Conservation (phyloP, 2,113 vertebrate species). For the Romanogobio albipinnatus region DNA sequence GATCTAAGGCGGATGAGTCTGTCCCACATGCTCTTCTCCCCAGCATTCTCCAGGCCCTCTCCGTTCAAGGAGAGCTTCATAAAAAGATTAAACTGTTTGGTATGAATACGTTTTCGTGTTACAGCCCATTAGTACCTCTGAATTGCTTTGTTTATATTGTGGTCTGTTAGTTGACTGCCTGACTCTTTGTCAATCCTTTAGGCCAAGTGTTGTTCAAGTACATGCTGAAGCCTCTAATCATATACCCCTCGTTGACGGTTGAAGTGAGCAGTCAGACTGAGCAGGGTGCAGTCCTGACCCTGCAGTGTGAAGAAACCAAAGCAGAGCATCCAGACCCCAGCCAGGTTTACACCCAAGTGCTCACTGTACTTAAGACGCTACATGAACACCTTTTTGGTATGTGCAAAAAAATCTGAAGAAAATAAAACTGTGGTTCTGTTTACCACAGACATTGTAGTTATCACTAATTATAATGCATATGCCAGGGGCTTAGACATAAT, state of each 20-base stretch:
- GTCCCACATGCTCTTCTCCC: constrained; percentile 66
- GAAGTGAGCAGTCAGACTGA: constrained; percentile 75
- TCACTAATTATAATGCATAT: background rate
- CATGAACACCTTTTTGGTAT: constrained; percentile 85
- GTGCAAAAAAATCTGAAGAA: background rate
- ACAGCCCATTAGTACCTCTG: background rate
- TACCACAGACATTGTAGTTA: background rate
- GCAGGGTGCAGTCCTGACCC: constrained; percentile 70
- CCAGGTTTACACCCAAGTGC: constrained; percentile 87
- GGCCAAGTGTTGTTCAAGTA: constrained; percentile 88
- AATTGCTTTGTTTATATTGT: background rate
- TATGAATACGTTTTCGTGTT: constrained; percentile 67
- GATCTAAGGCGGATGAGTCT: constrained; percentile 67
- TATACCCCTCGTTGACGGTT: constrained; percentile 76
- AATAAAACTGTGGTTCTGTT: background rate
- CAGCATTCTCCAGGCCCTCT: constrained; percentile 85
- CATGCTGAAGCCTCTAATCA: constrained; percentile 85
- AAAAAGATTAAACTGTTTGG: constrained; percentile 89
- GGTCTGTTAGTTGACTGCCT: background rate
- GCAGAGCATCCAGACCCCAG: constrained; percentile 78
- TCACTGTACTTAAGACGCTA: constrained; percentile 81
- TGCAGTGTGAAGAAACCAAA: constrained; percentile 70
- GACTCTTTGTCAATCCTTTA: constrained; percentile 58
- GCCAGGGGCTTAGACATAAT: no score
- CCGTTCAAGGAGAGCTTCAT: constrained; percentile 86